These are phyloP conservation scores for Colletes gigas DNA, from an alignment of 1,140 invertebrate species.

Conservation along the genomic window DNA sequence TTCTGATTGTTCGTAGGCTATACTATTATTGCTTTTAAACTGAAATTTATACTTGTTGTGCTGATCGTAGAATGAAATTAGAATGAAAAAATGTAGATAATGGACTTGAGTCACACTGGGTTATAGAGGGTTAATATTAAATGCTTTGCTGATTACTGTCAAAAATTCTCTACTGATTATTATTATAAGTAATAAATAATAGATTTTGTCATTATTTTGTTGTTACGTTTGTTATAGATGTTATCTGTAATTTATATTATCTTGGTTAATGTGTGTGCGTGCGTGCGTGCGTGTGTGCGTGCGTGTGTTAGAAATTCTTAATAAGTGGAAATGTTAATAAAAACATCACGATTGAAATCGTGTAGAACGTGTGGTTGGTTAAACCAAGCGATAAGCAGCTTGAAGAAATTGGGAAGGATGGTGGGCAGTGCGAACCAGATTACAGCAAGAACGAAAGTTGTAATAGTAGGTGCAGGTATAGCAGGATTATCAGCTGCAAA, in stretches of 20 bases:
- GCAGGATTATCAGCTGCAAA: constrained; percentile 83
- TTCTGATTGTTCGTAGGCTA: too few relatives aligned
- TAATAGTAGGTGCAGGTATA: constrained; percentile 85
- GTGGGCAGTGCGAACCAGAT: constrained; percentile 11
- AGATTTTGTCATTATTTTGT: neutral
- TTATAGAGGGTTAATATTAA: neutral
- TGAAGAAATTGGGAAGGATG: constrained; percentile 58
- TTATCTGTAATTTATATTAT: neutral
- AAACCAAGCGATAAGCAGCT: constrained; percentile 53
- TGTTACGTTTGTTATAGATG: neutral
- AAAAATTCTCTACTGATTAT: neutral
- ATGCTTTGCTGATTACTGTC: neutral
- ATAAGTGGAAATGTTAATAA: constrained; percentile 25
- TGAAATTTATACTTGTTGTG: too few relatives aligned
- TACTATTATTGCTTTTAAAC: too few relatives aligned
- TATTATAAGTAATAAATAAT: neutral
- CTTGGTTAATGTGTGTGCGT: neutral
- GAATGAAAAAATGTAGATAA: too few relatives aligned
- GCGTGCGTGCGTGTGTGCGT: neutral
- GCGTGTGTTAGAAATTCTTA: constrained; percentile 6
- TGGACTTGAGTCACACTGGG: too few relatives aligned
- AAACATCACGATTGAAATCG: constrained; percentile 58
- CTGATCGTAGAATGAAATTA: too few relatives aligned
- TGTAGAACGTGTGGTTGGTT: constrained; percentile 66
- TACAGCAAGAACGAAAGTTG: constrained; percentile 69